Percentiles rank a stretch among this genome's conserved stretches.
These are phyloP conservation scores for Distichodus sexfasciatus DNA, from an alignment of 2,797 vertebrate genomes.

Conservation along the genomic window DNA sequence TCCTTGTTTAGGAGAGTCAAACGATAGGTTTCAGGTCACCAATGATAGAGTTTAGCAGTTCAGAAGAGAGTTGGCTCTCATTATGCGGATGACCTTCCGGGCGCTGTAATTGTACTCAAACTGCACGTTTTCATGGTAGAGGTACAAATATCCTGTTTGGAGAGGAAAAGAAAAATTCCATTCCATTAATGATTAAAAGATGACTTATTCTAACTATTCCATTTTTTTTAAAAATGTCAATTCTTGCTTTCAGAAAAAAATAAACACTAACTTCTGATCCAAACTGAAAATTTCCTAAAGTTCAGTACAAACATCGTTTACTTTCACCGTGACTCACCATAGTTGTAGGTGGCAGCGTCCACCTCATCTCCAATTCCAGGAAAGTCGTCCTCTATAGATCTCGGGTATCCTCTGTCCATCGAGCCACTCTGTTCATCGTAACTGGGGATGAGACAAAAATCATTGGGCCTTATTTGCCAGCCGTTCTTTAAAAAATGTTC, in stretches of 20 bases:
- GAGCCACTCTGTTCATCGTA: conserved; percentile 78
- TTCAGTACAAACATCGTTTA: too few species aligned
- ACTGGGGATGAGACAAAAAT: conserved; percentile 62
- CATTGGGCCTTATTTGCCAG: background rate
- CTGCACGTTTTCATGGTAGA: conserved; percentile 82
- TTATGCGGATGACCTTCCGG: conserved; percentile 79
- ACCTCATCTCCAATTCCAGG: conserved; percentile 87
- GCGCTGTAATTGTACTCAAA: conserved; percentile 88
- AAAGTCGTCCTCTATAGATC: conserved; percentile 81
- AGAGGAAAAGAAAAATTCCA: conserved; percentile 35
- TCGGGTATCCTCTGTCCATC: conserved; percentile 86
- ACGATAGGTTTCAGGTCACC: background rate
- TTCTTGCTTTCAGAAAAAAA: too few species aligned
- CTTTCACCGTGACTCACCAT: conserved; percentile 73
- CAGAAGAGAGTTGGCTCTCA: conserved; percentile 84
- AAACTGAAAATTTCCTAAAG: too few species aligned
- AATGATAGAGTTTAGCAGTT: conserved; percentile 73
- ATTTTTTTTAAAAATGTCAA: too few species aligned
- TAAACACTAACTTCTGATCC: too few species aligned
- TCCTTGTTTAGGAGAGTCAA: background rate
- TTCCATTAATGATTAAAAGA: background rate
- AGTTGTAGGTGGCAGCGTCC: conserved; percentile 83
- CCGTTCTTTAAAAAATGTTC: too few species aligned
- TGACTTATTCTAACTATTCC: too few species aligned
- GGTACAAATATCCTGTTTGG: conserved; percentile 83